These are phyloP conservation scores for Elysia crispata DNA, from an alignment of 2,888 invertebrate species.

Conservation along the genomic window DNA sequence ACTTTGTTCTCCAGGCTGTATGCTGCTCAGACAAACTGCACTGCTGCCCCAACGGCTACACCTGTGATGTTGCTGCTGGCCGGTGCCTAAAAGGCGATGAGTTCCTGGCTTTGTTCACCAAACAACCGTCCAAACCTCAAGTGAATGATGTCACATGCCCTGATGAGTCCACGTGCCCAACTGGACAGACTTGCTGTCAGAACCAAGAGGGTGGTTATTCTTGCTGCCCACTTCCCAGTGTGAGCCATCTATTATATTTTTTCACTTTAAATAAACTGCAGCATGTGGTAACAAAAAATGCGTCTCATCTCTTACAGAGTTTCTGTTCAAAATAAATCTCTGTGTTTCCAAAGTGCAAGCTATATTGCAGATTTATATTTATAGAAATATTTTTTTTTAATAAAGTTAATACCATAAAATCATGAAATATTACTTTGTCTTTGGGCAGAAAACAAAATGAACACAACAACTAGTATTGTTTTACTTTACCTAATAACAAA, in stretches of 20 bases:
- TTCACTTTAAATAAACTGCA: no score
- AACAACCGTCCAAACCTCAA: constrained; percentile 33
- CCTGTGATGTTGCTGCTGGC: constrained; percentile 60
- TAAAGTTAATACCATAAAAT: no score
- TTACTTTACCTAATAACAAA: no score
- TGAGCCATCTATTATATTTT: constrained; percentile 28
- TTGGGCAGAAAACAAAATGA: no score
- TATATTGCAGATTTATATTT: no score
- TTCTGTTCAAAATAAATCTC: no score
- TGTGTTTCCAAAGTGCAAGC: no score
- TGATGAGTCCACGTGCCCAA: constrained; percentile 45
- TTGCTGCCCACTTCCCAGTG: constrained; percentile 60
- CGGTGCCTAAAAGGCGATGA: constrained; percentile 55
- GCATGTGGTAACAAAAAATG: no score
- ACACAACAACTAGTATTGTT: no score
- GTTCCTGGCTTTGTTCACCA: constrained; percentile 30
- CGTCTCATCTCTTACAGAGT: no score
- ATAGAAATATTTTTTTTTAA: no score
- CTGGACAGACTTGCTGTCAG: constrained; percentile 60
- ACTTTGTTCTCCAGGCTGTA: constrained; percentile 63
- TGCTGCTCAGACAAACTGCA: constrained; percentile 72
- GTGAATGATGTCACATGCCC: constrained; percentile 51
- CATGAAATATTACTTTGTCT: no score
- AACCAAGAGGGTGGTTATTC: constrained; percentile 48
- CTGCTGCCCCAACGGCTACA: constrained; percentile 70